Evolutionary conservation across 1,140 invertebrate genomes (phyloP).

Genomic region (Physella acuta): DNA sequence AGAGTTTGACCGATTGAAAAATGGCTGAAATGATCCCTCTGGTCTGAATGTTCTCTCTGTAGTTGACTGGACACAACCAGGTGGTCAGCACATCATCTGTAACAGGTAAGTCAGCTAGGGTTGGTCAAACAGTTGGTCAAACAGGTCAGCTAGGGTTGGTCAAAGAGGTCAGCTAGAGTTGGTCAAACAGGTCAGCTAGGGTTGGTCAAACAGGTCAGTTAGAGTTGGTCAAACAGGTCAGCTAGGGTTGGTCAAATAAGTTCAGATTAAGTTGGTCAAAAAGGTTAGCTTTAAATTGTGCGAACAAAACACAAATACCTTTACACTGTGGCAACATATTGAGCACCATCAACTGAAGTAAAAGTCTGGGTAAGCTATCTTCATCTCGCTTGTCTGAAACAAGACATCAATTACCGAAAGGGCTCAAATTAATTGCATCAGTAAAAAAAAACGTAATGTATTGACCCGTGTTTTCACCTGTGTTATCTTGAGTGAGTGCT

Average conservation of each 20-base stretch:
- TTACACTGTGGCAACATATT: constrained; percentile 18
- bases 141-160: too few relatives aligned
- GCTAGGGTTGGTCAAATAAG: neutral
- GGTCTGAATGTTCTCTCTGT: neutral
- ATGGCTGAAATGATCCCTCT: neutral
- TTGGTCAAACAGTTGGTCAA: too few relatives aligned
- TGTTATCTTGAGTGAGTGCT: neutral
- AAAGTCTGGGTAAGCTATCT: constrained; percentile 10
- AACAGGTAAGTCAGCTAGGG: too few relatives aligned
- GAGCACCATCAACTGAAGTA: constrained; percentile 23
- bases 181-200: neutral
- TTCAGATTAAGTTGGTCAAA: neutral
- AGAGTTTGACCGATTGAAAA: constrained; percentile 7
- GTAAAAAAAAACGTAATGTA: neutral
- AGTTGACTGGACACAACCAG: constrained; percentile 8
- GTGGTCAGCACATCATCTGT: constrained; percentile 16
- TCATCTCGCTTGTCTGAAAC: constrained; percentile 8
- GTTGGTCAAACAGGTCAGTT: neutral
- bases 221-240: neutral
- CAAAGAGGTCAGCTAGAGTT: too few relatives aligned
- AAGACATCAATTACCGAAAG: too few relatives aligned
- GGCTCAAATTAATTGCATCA: neutral
- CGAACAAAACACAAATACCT: constrained; percentile 8
- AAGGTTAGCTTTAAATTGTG: neutral
- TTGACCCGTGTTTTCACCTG: neutral